Percentiles rank a stretch among this genome's conserved stretches.
These are phyloP conservation scores for Polyergus mexicanus DNA, from an alignment of 1,140 invertebrate species.

Conservation along the genomic window DNA sequence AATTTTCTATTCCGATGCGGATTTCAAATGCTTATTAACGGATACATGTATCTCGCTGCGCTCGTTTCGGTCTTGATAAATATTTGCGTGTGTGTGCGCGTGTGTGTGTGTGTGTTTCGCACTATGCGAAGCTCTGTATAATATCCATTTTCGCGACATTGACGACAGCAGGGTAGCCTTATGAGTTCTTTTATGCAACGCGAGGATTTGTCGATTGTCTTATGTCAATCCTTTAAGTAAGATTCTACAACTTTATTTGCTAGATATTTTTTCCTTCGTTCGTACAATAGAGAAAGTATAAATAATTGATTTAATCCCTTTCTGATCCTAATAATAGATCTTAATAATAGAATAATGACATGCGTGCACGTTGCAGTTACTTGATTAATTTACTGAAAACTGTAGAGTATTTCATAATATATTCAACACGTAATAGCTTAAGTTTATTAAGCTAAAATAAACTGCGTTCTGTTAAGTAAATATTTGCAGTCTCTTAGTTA, in stretches of 20 bases:
- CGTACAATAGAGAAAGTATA: not conserved
- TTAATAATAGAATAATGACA: not conserved
- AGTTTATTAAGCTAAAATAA: constrained; percentile 25
- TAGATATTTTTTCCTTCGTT: not conserved
- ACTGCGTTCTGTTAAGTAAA: constrained; percentile 8
- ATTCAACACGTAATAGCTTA: not conserved
- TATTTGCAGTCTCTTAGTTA: not conserved
- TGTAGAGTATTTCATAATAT: not conserved
- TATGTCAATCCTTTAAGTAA: constrained; percentile 8
- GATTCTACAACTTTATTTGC: not conserved
- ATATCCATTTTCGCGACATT: constrained; percentile 17
- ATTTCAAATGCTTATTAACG: not conserved
- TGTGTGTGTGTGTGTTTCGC: not conserved
- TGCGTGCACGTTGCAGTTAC: not conserved
- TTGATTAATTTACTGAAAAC: not conserved
- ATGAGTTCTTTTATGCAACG: constrained; percentile 68
- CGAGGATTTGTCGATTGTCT: constrained; percentile 19
- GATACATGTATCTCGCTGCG: not conserved
- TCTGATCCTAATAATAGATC: not conserved
- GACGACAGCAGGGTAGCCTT: constrained; percentile 65
- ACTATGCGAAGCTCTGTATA: not conserved
- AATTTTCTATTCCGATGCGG: not conserved
- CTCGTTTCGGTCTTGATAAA: constrained; percentile 10
- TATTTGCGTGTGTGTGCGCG: not conserved
- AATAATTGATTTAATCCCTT: not conserved